These are phyloP conservation scores for Parazoanthus atlanticus DNA, from an alignment of 92 coral and sea anemone genomes.

Conservation along the genomic window DNA sequence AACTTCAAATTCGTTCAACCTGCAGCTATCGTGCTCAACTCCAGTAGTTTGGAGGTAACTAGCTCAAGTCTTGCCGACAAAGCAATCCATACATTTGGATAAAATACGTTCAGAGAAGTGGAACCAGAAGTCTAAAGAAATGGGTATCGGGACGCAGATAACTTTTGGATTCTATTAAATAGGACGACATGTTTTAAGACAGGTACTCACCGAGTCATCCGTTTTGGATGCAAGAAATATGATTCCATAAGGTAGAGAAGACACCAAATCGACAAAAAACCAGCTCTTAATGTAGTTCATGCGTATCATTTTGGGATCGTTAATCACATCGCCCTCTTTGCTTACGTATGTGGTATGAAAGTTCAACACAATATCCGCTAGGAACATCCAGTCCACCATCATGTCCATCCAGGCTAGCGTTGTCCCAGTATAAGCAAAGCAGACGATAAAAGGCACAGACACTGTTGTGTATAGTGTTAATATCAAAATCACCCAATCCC, in stretches of 20 bases:
- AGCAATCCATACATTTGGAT: no score
- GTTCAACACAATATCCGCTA: constrained; percentile 89
- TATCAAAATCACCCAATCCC: constrained; percentile 96
- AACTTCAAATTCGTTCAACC: no score
- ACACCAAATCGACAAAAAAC: constrained; percentile 92
- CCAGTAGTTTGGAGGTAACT: no score
- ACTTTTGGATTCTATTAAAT: no score
- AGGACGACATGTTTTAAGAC: not conserved
- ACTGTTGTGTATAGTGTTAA: constrained; percentile 94
- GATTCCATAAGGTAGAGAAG: constrained; percentile 94
- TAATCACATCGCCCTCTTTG: constrained; percentile 86
- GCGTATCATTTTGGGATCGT: constrained; percentile 77
- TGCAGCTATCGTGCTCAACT: no score
- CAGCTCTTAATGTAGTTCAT: constrained; percentile 81
- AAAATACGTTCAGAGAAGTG: no score
- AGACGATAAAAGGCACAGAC: constrained; percentile 93
- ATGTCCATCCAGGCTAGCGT: constrained; percentile 72
- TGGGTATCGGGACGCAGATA: no score
- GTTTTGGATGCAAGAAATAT: constrained; percentile 56
- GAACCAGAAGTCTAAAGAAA: no score
- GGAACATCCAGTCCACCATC: constrained; percentile 89
- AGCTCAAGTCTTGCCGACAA: no score
- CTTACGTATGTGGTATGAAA: constrained; percentile 93
- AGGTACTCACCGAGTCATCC: constrained; percentile 70
- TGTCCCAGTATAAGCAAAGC: constrained; percentile 64